Evolutionary conservation across 2,888 invertebrate species (phyloP).

Genomic region (Eulithis prunata): DNA sequence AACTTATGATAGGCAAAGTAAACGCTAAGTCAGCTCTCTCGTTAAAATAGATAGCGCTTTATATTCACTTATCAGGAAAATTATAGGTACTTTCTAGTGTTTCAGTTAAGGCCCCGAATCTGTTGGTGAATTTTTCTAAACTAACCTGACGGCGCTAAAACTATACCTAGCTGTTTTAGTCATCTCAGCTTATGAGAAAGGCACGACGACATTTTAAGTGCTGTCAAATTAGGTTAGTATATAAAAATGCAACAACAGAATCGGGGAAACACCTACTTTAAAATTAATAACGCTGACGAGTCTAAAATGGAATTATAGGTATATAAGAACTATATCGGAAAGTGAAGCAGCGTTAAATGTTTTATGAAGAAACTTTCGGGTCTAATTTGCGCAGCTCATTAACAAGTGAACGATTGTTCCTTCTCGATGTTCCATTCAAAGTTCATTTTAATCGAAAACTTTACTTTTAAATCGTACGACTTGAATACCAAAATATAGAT

Average conservation of each 20-base stretch:
- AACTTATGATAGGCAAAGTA: slow-evolving; percentile 36
- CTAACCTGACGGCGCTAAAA: too few species aligned
- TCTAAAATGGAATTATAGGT: slow-evolving; percentile 15
- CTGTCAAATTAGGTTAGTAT: too few species aligned
- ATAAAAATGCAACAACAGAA: too few species aligned
- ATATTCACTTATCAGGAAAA: slow-evolving; percentile 7
- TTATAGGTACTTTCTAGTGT: slow-evolving; percentile 1
- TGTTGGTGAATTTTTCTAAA: too few species aligned
- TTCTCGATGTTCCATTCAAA: slow-evolving; percentile 5
- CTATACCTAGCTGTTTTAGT: too few species aligned
- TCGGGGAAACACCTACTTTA: neutral
- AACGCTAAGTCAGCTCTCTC: slow-evolving; percentile 33
- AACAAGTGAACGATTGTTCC: slow-evolving; percentile 24
- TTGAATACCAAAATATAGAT: slow-evolving; percentile 18
- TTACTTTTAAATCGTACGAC: slow-evolving; percentile 4
- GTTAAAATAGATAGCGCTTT: slow-evolving; percentile 6
- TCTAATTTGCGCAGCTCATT: slow-evolving; percentile 26
- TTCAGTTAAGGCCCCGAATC: slow-evolving; percentile 2
- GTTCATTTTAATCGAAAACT: slow-evolving; percentile 24
- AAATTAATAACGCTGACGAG: slow-evolving; percentile 5
- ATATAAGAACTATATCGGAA: slow-evolving; percentile 18
- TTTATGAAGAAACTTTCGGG: slow-evolving; percentile 26
- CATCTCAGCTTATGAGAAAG: too few species aligned
- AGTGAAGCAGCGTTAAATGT: slow-evolving; percentile 26
- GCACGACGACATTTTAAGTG: too few species aligned